Evolutionary conservation across 2,113 vertebrate genomes (phyloP), one percentile per base, ranked within the genome.

Genomic region (Athene noctua): DNA sequence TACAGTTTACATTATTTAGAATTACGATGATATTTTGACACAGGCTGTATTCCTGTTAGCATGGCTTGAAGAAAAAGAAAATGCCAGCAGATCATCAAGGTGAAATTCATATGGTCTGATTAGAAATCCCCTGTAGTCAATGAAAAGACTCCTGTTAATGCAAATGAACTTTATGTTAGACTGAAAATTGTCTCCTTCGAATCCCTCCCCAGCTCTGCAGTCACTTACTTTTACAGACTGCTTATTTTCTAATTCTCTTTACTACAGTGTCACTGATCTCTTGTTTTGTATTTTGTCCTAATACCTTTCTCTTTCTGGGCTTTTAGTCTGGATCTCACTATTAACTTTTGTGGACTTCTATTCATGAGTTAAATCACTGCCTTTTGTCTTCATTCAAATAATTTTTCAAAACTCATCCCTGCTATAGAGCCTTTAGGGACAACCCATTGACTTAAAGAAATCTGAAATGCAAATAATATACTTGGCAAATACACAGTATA

Each of bases 351-450:
- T 89, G 67, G 11, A 47, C 16, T 74, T 87, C 25, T 68, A 5
- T 44, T 79, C 23, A 65, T 78, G 10, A 81, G 7, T 82, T 54
- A 94, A 89, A 94, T 80, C 34, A 10, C 13, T 51, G 40, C 63
- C 32, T 85, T 90, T 80, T 88, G 32, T 93, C 83, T 96, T 91
- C 57, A 85, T 55, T 89, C 68, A 87, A 79, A 65, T 93, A 94
- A 74, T 61, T 81, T 47, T 72, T 91, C 40, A 87, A 96, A 96
- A 49, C 21, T 67, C 40, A 75, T 68, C 11, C 11, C 8, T 94
- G 83, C 89, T 89, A 72, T 72, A 32, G 7, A 87, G 6, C 36
- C 52, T 79, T 75, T 72, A 79, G 61, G 40, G 49, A 89, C 8
- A 92, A 40, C 15, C 0, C 27, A 38, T 21, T 89, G 49, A 79